Evolutionary conservation across 1,140 invertebrate species (phyloP).

Genomic region (Drosophila tani): DNA sequence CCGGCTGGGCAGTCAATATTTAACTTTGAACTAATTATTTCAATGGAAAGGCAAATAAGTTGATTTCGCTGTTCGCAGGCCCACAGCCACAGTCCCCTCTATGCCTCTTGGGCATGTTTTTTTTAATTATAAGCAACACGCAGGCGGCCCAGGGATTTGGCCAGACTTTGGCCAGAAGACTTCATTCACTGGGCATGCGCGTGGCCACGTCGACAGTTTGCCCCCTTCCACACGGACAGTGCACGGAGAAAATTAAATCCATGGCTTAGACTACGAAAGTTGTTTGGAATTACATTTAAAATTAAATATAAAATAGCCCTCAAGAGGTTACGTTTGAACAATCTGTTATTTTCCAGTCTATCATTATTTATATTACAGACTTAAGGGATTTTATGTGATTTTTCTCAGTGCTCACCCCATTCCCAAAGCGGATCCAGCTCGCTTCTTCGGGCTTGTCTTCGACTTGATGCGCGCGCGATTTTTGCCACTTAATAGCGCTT

Average conservation of each 20-base stretch:
- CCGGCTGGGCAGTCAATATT: slow-evolving; percentile 69
- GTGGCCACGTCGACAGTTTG: slow-evolving; percentile 63
- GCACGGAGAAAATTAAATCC: slow-evolving; percentile 8
- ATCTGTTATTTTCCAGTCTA: too few species aligned
- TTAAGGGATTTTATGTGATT: neutral
- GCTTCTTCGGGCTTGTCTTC: slow-evolving; percentile 28
- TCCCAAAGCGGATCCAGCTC: slow-evolving; percentile 18
- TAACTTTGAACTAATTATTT: slow-evolving; percentile 85
- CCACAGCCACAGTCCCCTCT: neutral
- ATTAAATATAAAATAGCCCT: too few species aligned
- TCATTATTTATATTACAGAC: neutral
- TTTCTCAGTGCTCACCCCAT: slow-evolving; percentile 1
- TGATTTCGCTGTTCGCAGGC: slow-evolving; percentile 60
- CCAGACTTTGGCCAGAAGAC: slow-evolving; percentile 1
- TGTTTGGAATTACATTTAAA: too few species aligned
- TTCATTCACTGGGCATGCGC: slow-evolving; percentile 73
- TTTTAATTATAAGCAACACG: slow-evolving; percentile 84
- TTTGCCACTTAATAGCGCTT: slow-evolving; percentile 85
- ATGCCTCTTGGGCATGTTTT: slow-evolving; percentile 70
- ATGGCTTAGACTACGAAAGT: too few species aligned
- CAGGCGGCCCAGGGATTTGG: slow-evolving; percentile 65
- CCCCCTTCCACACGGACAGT: neutral
- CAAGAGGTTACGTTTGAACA: too few species aligned
- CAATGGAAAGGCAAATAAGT: slow-evolving; percentile 84
- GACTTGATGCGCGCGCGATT: slow-evolving; percentile 77